A percentile compares a stretch with the other conserved stretches of the same genome.
phyloP scores from a whole-genome alignment of 2,888 invertebrate genomes.

The Caenorhabditis becei region DNA sequence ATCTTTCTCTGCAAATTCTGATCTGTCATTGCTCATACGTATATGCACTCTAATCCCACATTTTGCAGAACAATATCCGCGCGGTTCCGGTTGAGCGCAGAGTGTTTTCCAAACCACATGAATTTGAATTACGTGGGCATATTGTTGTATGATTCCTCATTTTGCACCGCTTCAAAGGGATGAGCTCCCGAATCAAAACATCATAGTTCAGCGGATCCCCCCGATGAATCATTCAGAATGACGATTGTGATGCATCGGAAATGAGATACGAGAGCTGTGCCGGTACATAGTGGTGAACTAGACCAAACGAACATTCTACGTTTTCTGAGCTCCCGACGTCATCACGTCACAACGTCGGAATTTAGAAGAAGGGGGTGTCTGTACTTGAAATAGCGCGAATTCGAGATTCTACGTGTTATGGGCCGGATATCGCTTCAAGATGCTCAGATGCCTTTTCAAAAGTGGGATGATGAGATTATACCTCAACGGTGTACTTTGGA shows the following conservation, averaged over 20 bases:
- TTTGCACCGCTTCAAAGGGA: slow-evolving; percentile 6
- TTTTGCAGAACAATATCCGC: not conserved
- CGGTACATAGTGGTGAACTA: not conserved
- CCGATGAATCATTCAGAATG: slow-evolving; percentile 19
- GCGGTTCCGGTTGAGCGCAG: not conserved
- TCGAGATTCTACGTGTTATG: not conserved
- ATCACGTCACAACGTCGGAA: not conserved
- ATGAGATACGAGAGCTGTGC: no score
- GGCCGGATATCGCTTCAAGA: not conserved
- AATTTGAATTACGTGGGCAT: not conserved
- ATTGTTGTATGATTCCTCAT: slow-evolving; percentile 6
- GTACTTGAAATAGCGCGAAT: not conserved
- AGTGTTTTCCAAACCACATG: not conserved
- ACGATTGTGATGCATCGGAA: slow-evolving; percentile 43
- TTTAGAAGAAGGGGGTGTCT: not conserved
- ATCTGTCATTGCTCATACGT: not conserved
- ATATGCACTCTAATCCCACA: not conserved
- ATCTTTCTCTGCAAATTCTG: not conserved
- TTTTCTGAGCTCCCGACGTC: not conserved
- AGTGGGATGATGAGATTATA: slow-evolving; percentile 23
- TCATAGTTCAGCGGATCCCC: slow-evolving; percentile 27
- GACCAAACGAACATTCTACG: not conserved
- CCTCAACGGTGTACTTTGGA: slow-evolving; percentile 78
- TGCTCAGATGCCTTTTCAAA: not conserved
- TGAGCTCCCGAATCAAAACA: slow-evolving; percentile 4